phyloP scores from a whole-genome alignment of 2,888 invertebrate genomes.

The Stomorhina lunata region DNA sequence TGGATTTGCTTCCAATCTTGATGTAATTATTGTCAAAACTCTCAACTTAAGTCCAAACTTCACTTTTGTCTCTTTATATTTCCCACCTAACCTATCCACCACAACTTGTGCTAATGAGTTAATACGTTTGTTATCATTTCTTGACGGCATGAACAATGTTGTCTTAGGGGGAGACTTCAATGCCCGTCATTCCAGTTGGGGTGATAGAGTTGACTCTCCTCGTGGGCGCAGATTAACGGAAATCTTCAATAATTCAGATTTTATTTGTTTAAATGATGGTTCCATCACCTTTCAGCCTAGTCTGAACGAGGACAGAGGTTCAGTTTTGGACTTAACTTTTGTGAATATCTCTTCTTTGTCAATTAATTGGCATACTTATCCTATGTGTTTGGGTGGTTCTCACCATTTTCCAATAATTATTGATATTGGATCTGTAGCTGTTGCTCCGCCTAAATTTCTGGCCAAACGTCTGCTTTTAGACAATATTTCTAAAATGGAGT shows the following conservation, averaged over 20 bases:
- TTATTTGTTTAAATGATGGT: neutral
- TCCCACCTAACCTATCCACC: neutral
- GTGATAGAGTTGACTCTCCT: neutral
- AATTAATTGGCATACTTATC: neutral
- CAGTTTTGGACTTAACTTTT: neutral
- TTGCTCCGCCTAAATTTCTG: neutral
- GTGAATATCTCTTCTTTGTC: neutral
- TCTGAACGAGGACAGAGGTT: neutral
- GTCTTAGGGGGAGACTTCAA: constrained; percentile 17
- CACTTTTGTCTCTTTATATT: neutral
- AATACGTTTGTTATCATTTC: neutral
- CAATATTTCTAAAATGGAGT: neutral
- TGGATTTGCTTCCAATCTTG: too few species aligned
- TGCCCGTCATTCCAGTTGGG: constrained; percentile 6
- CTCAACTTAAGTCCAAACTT: too few species aligned
- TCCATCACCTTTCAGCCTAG: neutral
- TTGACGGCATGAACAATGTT: neutral
- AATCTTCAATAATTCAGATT: neutral
- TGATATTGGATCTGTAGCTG: neutral
- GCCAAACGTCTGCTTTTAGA: neutral
- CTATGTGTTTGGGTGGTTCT: neutral
- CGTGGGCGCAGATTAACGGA: neutral
- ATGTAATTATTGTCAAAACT: too few species aligned
- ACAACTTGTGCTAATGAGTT: neutral
- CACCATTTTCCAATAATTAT: constrained; percentile 5